Evolutionary conservation across 2,113 vertebrate species (phyloP), one percentile per base, ranked within the genome.

Genomic region (Pachyramphus minor): DNA sequence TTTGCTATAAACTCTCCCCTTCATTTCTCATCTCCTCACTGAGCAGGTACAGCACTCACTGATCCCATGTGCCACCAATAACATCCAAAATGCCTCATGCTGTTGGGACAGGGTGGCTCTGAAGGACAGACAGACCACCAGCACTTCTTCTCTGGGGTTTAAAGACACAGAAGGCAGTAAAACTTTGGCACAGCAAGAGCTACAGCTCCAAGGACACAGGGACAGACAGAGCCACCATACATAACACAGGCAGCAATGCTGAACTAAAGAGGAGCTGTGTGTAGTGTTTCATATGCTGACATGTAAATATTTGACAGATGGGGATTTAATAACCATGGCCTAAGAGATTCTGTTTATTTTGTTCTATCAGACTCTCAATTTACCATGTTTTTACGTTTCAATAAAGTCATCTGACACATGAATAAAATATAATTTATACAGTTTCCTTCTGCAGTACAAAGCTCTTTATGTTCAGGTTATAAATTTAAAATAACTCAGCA

Each of bases 401-500:
- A 90, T 60, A n/a, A 86, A 88, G 49, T 77, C 66, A 60, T 47
- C 4, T 94, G 58, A 60, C 85, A 84, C 1, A 2, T 0, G 5
- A 91, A 71, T 76, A 90, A 78, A 94, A 96, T 22, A 44, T 19
- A 93, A 90, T 85, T 78, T 75, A 95, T n/a, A 75, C 28, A 30
- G 41, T 64, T 87, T 64, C 12, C 37, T 86, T 74, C 76, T 87
- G 83, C 37, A 84, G 35, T 62, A 90, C 72, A 93, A 87, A 93
- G 79, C 72, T 74, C 9, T 76, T 47, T 58, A 6, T 35, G 6
- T 56, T 86, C 64, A 90, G 35, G 41, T 45, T 67, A 62, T 84
- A 94, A 90, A 96, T 94, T 66, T 83, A 37, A 91, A 84, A 52
- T 88, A 91, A 83, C 45, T 77, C 63, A 71, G 72, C 55, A 86